These are phyloP conservation scores for Ichneumoninae sp. DNA, from an alignment of 2,888 invertebrate species.

Conservation along the genomic window DNA sequence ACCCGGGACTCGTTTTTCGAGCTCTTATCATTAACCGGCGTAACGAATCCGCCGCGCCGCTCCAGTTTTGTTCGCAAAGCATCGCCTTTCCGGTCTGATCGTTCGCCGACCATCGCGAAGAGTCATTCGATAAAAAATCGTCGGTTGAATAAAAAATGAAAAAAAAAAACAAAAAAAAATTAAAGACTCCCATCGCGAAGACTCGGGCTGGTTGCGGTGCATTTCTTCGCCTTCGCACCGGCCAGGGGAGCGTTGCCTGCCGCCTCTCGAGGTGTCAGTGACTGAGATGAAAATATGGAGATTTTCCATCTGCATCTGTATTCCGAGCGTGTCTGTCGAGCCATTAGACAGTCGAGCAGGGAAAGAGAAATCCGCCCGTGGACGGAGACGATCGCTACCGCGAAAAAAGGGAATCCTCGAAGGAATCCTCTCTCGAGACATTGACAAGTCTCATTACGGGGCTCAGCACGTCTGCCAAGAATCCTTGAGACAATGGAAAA, in stretches of 20 bases:
- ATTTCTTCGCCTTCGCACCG: neutral
- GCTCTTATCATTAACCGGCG: slow-evolving; percentile 56
- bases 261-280: slow-evolving; percentile 29
- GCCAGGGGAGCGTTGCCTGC: neutral
- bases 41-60: slow-evolving; percentile 15
- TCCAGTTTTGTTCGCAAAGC: slow-evolving; percentile 13
- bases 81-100: slow-evolving; percentile 8
- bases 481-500: slow-evolving; percentile 63
- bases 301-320: slow-evolving; percentile 17
- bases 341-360: slow-evolving; percentile 11
- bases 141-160: neutral
- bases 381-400: slow-evolving; percentile 3
- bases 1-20: slow-evolving; percentile 4
- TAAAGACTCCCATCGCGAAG: neutral
- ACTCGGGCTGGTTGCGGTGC: neutral
- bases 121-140: neutral
- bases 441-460: slow-evolving; percentile 60
- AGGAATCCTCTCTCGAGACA: slow-evolving; percentile 70
- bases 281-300: slow-evolving; percentile 28
- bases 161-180: neutral
- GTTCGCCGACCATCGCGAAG: neutral
- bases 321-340: slow-evolving; percentile 5
- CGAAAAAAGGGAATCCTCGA: slow-evolving; percentile 33
- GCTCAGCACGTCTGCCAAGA: slow-evolving; percentile 64
- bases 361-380: slow-evolving; percentile 24